These are phyloP conservation scores for Sorex araneus DNA, from an alignment of 2,113 vertebrate species.

Conservation along the genomic window DNA sequence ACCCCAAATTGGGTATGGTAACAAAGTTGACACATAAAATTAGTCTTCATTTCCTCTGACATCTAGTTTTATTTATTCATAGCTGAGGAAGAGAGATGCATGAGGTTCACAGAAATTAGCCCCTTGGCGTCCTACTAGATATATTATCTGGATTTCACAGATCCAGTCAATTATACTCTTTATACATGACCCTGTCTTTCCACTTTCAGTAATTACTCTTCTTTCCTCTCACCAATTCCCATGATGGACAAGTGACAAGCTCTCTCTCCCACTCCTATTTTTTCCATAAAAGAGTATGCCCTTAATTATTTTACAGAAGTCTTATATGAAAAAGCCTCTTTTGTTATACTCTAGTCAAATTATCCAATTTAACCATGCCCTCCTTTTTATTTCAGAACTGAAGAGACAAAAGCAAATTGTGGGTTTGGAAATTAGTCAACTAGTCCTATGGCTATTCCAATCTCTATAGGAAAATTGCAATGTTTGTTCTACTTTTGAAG, in stretches of 20 bases:
- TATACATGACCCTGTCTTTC: background rate
- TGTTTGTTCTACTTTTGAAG: constrained; percentile 51
- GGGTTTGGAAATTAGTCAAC: constrained; percentile 26
- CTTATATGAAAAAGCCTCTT: background rate
- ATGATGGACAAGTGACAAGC: background rate
- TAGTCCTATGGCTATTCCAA: constrained; percentile 46
- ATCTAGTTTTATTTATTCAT: background rate
- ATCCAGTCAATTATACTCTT: rapidly evolving
- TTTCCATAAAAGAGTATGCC: rapidly evolving
- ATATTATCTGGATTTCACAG: background rate
- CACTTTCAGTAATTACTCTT: background rate
- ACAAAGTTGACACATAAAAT: background rate
- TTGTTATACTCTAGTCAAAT: background rate
- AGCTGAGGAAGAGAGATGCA: background rate
- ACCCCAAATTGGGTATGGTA: background rate
- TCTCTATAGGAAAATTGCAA: constrained; percentile 70
- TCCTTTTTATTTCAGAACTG: background rate
- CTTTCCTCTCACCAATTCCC: background rate
- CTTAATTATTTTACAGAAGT: background rate
- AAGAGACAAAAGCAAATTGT: background rate
- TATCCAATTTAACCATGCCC: background rate
- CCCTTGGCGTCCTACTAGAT: background rate
- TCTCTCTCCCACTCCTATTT: background rate
- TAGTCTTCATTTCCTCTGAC: background rate
- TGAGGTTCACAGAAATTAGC: background rate